These are phyloP conservation scores for Crotophaga sulcirostris DNA, from an alignment of 2,113 vertebrate genomes.

Conservation along the genomic window DNA sequence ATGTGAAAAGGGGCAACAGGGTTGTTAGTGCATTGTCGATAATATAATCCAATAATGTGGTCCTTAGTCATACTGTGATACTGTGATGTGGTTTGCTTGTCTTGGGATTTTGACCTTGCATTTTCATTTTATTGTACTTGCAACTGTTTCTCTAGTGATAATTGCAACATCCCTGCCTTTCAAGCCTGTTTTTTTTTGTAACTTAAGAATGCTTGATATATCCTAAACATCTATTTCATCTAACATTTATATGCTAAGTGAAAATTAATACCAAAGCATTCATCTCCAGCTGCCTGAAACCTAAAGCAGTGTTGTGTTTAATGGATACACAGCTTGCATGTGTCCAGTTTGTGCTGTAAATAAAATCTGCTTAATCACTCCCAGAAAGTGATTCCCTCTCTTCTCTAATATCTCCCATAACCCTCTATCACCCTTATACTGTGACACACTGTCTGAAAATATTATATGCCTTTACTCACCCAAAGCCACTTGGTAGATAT, in stretches of 20 bases:
- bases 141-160: neutral
- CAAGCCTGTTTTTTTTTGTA: neutral
- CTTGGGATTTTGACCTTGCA: neutral
- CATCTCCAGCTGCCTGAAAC: constrained; percentile 9
- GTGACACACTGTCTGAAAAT: constrained; percentile 6
- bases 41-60: too few relatives aligned
- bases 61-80: too few relatives aligned
- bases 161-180: neutral
- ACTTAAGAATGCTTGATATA: neutral
- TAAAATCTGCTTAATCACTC: constrained; percentile 54
- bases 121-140: neutral
- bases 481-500: constrained; percentile 39
- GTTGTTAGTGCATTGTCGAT: too few relatives aligned
- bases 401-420: constrained; percentile 40
- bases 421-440: constrained; percentile 17
- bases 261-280: constrained; percentile 25
- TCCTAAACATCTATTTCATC: neutral
- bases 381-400: neutral
- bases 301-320: constrained; percentile 1
- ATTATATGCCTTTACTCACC: constrained; percentile 55
- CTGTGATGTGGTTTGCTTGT: neutral
- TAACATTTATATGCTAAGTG: neutral
- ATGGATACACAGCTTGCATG: constrained; percentile 21
- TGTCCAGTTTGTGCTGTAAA: constrained; percentile 43
- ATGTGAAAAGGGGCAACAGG: too few relatives aligned